Base-by-base conservation (phyloP, 2,113 vertebrate genomes). In the Mormyrus lacerda region DNA sequence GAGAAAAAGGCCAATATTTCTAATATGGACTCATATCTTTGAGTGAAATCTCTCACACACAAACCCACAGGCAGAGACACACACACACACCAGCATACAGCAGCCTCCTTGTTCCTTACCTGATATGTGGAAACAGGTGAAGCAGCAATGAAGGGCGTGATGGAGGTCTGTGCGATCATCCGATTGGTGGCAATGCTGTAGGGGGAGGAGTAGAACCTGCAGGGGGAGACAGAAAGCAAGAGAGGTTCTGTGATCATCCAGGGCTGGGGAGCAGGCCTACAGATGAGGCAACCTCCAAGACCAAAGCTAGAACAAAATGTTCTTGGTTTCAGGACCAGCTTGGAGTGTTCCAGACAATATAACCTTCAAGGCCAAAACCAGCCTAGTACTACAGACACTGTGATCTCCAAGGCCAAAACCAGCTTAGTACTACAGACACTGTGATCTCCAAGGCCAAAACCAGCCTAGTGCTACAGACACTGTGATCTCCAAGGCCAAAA, bases 151-250 rank as follows among this genome's bases (percentile, higher is more conserved):
- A 98, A 99, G 93, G 98, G 98, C 44, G 98, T 98, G 97, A 99
- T 97, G 91, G 98, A 98, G 94, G 98, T 99, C 96, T 99, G 98
- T 95, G 98, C 98, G 93, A 99, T 99, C 98, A 99, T 99, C 94
- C 98, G 97, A 96, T 99, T 99, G 94, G 98, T 98, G 95, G 98
- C 98, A 95, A 99, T 98, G 95, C 98, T 99, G 96, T 99, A 99
- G 87, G 98, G 98, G 91, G 98, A 97, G 90, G 98, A 97, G 96
- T 99, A 99, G 96, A 99, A 99, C 96, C 98, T 99, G 94, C 88
- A 92, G 95, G 94, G 24, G 76, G 53, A 89, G 88, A 90, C 89
- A 90, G 42, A 47, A 31, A 42, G 21, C 3, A 13, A 24, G 69
- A 13, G 15, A 76, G 39, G 13, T n/a, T 53, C 55, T 17, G 21